Conservation (phyloP, 2,113 vertebrate genomes). For the Poeciliopsis prolifica region DNA sequence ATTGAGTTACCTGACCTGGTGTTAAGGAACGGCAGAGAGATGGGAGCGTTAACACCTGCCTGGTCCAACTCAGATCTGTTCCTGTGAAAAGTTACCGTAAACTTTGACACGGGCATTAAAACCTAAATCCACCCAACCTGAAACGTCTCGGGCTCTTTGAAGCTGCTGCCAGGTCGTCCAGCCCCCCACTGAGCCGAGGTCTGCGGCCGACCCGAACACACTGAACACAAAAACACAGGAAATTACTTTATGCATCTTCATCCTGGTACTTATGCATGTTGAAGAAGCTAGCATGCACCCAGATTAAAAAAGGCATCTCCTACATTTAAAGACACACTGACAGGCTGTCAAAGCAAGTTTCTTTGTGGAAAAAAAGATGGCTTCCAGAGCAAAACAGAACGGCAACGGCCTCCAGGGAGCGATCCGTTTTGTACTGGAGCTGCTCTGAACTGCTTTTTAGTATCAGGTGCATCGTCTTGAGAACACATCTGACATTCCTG, state of each 20-base stretch:
- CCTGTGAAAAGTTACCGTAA: conserved; percentile 58
- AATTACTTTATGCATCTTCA: not conserved
- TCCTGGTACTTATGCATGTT: conserved; percentile 7
- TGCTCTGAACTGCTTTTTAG: conserved; percentile 93
- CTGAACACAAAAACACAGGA: not conserved
- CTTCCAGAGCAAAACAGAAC: conserved; percentile 83
- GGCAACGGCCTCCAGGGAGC: conserved; percentile 83
- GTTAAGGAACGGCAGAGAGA: conserved; percentile 8
- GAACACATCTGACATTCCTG: conserved; percentile 96
- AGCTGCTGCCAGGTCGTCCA: conserved; percentile 47
- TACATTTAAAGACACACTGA: conserved; percentile 86
- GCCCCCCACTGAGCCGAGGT: conserved; percentile 33
- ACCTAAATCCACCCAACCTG: conserved; percentile 60
- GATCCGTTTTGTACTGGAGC: conserved; percentile 85
- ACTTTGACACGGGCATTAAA: conserved; percentile 50
- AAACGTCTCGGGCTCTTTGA: conserved; percentile 63
- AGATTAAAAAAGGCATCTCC: conserved; percentile 66
- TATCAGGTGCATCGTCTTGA: conserved; percentile 99
- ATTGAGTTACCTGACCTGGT: conserved; percentile 18
- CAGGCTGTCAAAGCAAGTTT: conserved; percentile 79
- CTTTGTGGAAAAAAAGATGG: conserved; percentile 59
- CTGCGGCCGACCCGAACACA: not conserved
- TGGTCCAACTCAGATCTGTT: conserved; percentile 66
- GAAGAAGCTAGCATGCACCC: not conserved
- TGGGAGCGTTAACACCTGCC: conserved; percentile 31